These are phyloP conservation scores for Lates japonicus DNA, from an alignment of 2,797 vertebrate species.

Conservation along the genomic window DNA sequence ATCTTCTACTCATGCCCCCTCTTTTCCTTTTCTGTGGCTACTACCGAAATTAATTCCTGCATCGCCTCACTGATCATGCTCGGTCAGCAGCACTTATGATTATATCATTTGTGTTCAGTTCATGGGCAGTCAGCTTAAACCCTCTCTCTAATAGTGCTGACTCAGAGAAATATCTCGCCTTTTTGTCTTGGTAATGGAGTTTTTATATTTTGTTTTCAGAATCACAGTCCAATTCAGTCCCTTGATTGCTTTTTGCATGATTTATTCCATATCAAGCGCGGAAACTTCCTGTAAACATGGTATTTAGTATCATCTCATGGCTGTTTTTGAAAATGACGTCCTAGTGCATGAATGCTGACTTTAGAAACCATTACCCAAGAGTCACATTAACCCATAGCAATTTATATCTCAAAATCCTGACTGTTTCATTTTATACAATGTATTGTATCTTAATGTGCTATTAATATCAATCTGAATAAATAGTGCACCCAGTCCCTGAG, in stretches of 20 bases:
- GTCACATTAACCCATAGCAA: slow-evolving; percentile 20
- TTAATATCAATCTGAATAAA: slow-evolving; percentile 52
- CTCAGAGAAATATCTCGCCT: slow-evolving; percentile 30
- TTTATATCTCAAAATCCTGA: slow-evolving; percentile 2
- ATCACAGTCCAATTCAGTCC: slow-evolving; percentile 27
- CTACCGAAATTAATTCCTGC: slow-evolving; percentile 42
- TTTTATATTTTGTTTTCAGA: slow-evolving; percentile 49
- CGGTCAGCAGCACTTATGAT: slow-evolving; percentile 69
- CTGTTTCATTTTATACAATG: slow-evolving; percentile 36
- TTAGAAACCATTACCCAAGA: slow-evolving; percentile 46
- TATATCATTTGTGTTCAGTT: slow-evolving; percentile 63
- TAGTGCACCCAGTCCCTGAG: slow-evolving; percentile 29
- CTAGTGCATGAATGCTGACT: neutral
- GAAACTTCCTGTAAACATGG: slow-evolving; percentile 19
- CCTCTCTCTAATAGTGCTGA: slow-evolving; percentile 9
- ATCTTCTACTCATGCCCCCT: slow-evolving; percentile 43
- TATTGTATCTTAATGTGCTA: slow-evolving; percentile 32
- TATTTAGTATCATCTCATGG: slow-evolving; percentile 15
- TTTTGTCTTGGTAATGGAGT: slow-evolving; percentile 36
- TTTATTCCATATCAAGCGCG: slow-evolving; percentile 46
- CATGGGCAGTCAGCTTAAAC: slow-evolving; percentile 45
- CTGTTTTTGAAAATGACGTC: slow-evolving; percentile 16
- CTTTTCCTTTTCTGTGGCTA: slow-evolving; percentile 54
- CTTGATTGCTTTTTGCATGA: slow-evolving; percentile 37
- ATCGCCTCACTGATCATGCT: slow-evolving; percentile 66